These are phyloP conservation scores for Marronus borbonicus DNA, from an alignment of 2,888 invertebrate species.

Conservation along the genomic window DNA sequence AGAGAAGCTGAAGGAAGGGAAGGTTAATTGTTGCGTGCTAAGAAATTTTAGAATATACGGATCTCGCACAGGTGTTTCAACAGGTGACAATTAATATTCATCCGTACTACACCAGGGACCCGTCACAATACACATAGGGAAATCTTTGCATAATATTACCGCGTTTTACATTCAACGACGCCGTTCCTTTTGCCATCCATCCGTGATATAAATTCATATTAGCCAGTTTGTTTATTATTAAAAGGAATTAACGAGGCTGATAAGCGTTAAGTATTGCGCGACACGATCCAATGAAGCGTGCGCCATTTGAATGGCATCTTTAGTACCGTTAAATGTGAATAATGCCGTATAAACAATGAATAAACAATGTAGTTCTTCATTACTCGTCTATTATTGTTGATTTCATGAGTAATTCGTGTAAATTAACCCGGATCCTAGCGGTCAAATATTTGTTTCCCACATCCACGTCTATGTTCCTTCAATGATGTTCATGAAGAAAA, in stretches of 20 bases:
- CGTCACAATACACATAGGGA: slow-evolving; percentile 30
- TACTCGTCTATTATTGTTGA: too few relatives aligned
- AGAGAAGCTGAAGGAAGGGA: slow-evolving; percentile 14
- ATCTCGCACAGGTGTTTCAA: slow-evolving; percentile 58
- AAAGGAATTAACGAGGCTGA: slow-evolving; percentile 22
- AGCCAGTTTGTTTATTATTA: slow-evolving; percentile 8
- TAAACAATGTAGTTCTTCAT: too few relatives aligned
- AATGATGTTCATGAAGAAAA: too few relatives aligned
- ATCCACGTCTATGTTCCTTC: too few relatives aligned
- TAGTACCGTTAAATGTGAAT: slow-evolving; percentile 21
- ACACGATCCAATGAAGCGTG: neutral
- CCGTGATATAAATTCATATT: slow-evolving; percentile 39
- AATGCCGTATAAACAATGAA: neutral
- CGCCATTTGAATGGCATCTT: slow-evolving; percentile 32
- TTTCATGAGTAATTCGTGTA: too few relatives aligned
- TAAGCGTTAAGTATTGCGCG: slow-evolving; percentile 13
- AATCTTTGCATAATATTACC: slow-evolving; percentile 24
- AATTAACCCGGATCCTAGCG: too few relatives aligned
- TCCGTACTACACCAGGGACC: slow-evolving; percentile 27
- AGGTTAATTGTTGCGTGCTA: slow-evolving; percentile 55
- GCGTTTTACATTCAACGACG: slow-evolving; percentile 25
- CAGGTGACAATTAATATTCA: slow-evolving; percentile 60
- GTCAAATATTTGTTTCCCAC: too few relatives aligned
- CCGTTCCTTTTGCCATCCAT: neutral
- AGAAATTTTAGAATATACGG: slow-evolving; percentile 56